Evolutionary conservation across 2,888 invertebrate species (phyloP).

Genomic region (Nasonovia ribisnigri): DNA sequence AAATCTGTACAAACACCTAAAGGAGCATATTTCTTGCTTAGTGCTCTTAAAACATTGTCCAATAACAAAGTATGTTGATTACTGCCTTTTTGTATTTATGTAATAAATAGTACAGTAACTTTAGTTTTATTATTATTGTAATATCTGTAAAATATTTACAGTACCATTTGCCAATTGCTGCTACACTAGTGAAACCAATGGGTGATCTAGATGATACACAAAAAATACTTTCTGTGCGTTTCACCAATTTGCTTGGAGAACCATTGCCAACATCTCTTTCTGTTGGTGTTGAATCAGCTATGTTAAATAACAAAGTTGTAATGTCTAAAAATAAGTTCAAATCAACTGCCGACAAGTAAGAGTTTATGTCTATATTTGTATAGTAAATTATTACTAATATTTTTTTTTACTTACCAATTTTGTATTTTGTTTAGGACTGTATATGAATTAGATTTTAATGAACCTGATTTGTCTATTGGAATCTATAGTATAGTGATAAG

Average conservation of each 20-base stretch:
- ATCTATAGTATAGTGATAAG: conserved; percentile 86
- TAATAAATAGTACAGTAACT: background rate
- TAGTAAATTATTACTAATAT: background rate
- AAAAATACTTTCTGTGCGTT: conserved; percentile 76
- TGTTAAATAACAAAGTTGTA: conserved; percentile 82
- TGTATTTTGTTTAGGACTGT: conserved; percentile 73
- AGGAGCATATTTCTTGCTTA: conserved; percentile 85
- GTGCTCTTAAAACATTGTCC: conserved; percentile 80
- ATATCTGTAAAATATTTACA: conserved; percentile 87
- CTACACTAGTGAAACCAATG: conserved; percentile 80
- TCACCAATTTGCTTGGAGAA: conserved; percentile 83
- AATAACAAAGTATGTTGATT: conserved; percentile 76
- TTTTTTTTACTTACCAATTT: background rate
- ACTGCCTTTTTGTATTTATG: background rate
- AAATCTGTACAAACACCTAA: conserved; percentile 89
- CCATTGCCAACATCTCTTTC: conserved; percentile 76
- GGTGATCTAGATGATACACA: conserved; percentile 60
- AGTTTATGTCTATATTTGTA: background rate
- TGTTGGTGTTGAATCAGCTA: conserved; percentile 83
- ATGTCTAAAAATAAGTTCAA: conserved; percentile 76
- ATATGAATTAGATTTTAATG: conserved; percentile 82
- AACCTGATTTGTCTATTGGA: conserved; percentile 84
- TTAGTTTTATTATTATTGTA: conserved; percentile 72
- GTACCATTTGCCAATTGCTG: conserved; percentile 78
- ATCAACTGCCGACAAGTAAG: conserved; percentile 70